Percentiles rank a stretch among this genome's conserved stretches.
phyloP scores from a whole-genome alignment of 2,888 invertebrate genomes.

The Stenolophus ochropezus region DNA sequence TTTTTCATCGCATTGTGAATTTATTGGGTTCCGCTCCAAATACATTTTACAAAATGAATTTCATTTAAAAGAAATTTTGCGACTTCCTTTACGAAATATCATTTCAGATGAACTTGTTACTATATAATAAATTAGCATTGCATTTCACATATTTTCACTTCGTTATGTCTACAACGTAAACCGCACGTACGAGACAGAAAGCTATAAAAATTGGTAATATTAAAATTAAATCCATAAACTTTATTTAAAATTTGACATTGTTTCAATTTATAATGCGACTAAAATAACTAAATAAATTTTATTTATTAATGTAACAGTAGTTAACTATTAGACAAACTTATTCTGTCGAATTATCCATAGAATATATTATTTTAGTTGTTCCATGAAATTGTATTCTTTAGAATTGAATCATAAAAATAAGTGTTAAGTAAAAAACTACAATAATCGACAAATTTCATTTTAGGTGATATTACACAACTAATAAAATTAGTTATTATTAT shows the following conservation, averaged over 20 bases:
- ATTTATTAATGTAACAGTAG: too few relatives aligned
- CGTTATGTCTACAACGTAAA: background rate
- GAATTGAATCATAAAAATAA: too few relatives aligned
- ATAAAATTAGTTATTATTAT: too few relatives aligned
- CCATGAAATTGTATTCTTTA: too few relatives aligned
- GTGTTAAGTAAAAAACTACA: too few relatives aligned
- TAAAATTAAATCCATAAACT: background rate
- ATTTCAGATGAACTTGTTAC: background rate
- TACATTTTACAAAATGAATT: background rate
- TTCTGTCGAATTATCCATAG: too few relatives aligned
- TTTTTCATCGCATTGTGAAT: background rate
- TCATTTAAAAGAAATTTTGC: background rate
- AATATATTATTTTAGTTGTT: too few relatives aligned
- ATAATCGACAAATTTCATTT: too few relatives aligned
- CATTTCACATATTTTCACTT: background rate
- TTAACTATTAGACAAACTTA: too few relatives aligned
- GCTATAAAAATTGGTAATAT: background rate
- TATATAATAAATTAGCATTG: background rate
- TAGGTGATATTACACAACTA: too few relatives aligned
- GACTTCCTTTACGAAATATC: slow-evolving; percentile 17
- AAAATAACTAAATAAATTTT: background rate
- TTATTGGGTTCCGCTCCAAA: slow-evolving; percentile 29
- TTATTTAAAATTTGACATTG: background rate
- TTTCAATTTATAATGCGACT: background rate
- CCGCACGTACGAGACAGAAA: too few relatives aligned